phyloP scores from a whole-genome alignment of 30 jellyfish, hydroid and myxozoan species.

The Aurelia sp. region DNA sequence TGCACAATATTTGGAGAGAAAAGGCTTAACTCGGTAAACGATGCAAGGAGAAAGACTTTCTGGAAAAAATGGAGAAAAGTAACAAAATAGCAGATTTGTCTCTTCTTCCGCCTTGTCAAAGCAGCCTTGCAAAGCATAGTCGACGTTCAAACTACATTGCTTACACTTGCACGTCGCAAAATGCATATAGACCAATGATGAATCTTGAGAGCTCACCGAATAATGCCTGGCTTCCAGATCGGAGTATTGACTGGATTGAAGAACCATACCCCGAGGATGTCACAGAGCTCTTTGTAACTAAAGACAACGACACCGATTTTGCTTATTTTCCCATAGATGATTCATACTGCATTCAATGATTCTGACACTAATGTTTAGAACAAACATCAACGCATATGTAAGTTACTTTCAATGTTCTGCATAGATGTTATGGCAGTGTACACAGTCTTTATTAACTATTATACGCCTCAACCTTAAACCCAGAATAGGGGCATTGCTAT shows the following conservation, averaged over 20 bases:
- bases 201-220: conserved; percentile 54
- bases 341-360: conserved; percentile 27
- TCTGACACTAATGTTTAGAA: conserved; percentile 54
- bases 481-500: conserved; percentile 4
- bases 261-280: conserved; percentile 42
- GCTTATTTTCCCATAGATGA: conserved; percentile 16
- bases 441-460: neutral
- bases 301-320: conserved; percentile 19
- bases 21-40: conserved; percentile 42
- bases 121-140: conserved; percentile 54
- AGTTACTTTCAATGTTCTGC: neutral
- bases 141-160: conserved; percentile 46
- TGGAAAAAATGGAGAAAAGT: conserved; percentile 42
- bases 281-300: conserved; percentile 31
- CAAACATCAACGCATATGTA: conserved; percentile 6
- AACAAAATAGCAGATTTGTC: conserved; percentile 34
- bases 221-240: conserved; percentile 53
- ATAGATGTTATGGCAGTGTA: conserved; percentile 9
- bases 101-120: conserved; percentile 60
- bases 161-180: conserved; percentile 41
- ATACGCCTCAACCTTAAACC: conserved; percentile 12
- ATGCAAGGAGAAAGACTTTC: conserved; percentile 39
- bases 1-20: neutral
- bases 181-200: conserved; percentile 36
- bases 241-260: conserved; percentile 38